Evolutionary conservation across 2,888 invertebrate genomes (phyloP), one percentile per base, ranked within the genome.

Genomic region (Azorinus chamasolen): DNA sequence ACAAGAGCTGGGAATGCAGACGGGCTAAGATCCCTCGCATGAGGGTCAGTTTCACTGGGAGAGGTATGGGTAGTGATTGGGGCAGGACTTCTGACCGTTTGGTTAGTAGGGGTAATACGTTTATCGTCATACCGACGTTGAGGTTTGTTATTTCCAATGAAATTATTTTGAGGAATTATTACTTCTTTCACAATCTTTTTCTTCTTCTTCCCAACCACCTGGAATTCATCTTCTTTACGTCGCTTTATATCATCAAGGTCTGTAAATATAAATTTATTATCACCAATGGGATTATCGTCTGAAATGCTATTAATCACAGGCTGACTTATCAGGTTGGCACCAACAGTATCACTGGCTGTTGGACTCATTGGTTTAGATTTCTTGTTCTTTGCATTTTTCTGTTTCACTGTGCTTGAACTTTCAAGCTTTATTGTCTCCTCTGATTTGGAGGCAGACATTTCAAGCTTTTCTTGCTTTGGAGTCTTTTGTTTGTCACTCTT

Each of bases 1-100:
- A 78, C 68, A 46, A 91, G 82, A 32, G 84, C 89, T 48, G 91
- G 91, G 71, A 91, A 91, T 46, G 90, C 81, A 18, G 90, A 89
- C n/a, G 88, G 90, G 71, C 91, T 91, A 32, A 91, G 81, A 70
- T 90, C 90, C 50, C 88, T 74, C 46, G 74, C 64, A 48, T 70
- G 68, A 37, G 48, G 58, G 46, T 84, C 62, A 63, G 48, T 64
- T 46, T 75, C 70, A 58, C 55, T 63, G 18, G 54, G 55, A 18
- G 59, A 46, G 46, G 18, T 27, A 62, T 51, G 61, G 41, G 70
- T 63, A 63, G 54, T 59, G 58, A 39, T 18, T 6, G 63, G 55
- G 16, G 82, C 59, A 0, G 74, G 73, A 32, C 70, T 25, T 63
- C 68, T 81, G 63, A 66, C 66, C 39, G 58, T 70, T 16, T 59